Percentiles rank a stretch among this genome's conserved stretches.
phyloP scores from a whole-genome alignment of 2,888 invertebrate genomes.

The Muscina levida region DNA sequence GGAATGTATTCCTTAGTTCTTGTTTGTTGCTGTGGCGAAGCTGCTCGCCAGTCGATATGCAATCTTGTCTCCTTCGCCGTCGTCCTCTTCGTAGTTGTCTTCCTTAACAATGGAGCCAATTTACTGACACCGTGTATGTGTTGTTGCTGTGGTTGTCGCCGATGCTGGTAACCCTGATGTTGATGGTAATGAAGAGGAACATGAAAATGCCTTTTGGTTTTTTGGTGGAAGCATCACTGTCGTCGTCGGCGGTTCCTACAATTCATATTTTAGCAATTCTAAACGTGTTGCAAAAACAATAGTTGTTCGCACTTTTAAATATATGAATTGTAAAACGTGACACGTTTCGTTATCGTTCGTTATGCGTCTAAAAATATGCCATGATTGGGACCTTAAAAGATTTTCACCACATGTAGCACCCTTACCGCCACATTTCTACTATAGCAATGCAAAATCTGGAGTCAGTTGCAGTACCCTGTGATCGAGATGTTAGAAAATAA shows the following conservation, averaged over 20 bases:
- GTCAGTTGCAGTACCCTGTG: no score
- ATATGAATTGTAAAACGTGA: constrained; percentile 80
- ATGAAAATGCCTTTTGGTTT: constrained; percentile 53
- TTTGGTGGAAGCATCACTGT: constrained; percentile 55
- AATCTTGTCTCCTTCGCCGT: constrained; percentile 44
- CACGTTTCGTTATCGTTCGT: constrained; percentile 79
- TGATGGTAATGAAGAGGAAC: constrained; percentile 43
- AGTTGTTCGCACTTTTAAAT: constrained; percentile 72
- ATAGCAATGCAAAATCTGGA: no score
- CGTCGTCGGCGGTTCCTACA: constrained; percentile 66
- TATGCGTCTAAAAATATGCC: constrained; percentile 77
- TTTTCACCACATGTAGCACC: constrained; percentile 35
- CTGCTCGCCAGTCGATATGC: constrained; percentile 40
- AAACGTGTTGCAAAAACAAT: constrained; percentile 75
- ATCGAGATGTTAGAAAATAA: constrained; percentile 5
- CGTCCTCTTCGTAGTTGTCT: constrained; percentile 27
- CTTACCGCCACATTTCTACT: no score
- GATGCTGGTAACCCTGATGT: constrained; percentile 15
- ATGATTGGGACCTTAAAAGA: constrained; percentile 45
- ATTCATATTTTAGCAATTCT: constrained; percentile 78
- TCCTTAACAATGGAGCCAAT: constrained; percentile 60
- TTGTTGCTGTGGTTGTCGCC: constrained; percentile 17
- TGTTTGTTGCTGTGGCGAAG: constrained; percentile 4
- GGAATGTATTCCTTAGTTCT: constrained; percentile 1
- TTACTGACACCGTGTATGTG: constrained; percentile 50